These are phyloP conservation scores for Megastigmus dorsalis DNA, from an alignment of 2,888 invertebrate genomes.

Conservation along the genomic window DNA sequence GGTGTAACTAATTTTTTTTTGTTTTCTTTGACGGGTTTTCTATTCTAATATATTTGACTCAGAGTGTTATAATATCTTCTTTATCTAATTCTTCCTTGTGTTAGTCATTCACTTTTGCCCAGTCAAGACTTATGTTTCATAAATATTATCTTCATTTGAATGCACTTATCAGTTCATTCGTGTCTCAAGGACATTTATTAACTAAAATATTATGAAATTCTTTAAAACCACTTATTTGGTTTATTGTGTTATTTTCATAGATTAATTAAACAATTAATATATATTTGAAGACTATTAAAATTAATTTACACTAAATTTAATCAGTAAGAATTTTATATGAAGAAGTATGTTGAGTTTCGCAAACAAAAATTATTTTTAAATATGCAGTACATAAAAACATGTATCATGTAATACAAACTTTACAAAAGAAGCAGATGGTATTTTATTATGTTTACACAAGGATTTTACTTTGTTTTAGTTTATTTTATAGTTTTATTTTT, in stretches of 20 bases:
- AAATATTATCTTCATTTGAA: no score
- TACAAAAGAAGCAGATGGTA: neutral
- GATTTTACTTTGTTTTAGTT: neutral
- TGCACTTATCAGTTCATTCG: no score
- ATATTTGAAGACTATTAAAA: neutral
- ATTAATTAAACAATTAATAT: no score
- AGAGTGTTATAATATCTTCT: neutral
- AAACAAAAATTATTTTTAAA: neutral
- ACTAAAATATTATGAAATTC: no score
- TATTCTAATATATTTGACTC: no score
- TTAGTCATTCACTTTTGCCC: no score
- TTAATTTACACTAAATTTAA: neutral
- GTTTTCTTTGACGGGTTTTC: neutral
- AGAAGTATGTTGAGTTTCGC: neutral
- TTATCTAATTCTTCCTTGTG: no score
- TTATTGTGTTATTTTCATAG: no score
- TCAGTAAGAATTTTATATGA: neutral
- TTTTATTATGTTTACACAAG: slow-evolving; percentile 6
- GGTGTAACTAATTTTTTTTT: neutral
- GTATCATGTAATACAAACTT: neutral
- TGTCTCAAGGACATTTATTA: no score
- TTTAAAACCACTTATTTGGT: no score
- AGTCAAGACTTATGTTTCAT: no score
- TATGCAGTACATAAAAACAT: neutral
- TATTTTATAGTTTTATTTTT: slow-evolving; percentile 35